Evolutionary conservation across 2,888 invertebrate species (phyloP).

Genomic region (Andrena camellia): DNA sequence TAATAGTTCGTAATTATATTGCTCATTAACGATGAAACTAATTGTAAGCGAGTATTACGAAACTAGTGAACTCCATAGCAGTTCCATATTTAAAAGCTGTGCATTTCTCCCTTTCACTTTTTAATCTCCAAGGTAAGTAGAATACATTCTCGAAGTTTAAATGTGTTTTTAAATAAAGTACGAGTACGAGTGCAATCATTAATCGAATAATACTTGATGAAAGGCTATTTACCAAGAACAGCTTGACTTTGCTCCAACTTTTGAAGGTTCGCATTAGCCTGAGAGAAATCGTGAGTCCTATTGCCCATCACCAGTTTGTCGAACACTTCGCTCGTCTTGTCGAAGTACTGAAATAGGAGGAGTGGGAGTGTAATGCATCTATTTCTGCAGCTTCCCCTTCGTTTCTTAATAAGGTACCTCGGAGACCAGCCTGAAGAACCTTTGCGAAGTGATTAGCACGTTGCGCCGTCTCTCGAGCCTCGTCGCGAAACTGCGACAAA

Average conservation of each 20-base stretch:
- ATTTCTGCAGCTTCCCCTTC: background rate
- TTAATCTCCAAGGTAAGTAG: no score
- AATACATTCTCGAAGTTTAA: no score
- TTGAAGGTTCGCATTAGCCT: constrained; percentile 87
- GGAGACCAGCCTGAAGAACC: constrained; percentile 91
- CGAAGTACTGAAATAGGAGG: constrained; percentile 86
- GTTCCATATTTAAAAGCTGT: no score
- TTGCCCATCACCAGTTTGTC: constrained; percentile 89
- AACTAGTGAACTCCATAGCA: no score
- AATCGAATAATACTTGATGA: background rate
- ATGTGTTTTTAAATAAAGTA: no score
- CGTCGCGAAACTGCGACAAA: constrained; percentile 91
- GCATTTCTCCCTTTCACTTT: no score
- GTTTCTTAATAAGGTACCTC: constrained; percentile 85
- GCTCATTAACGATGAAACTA: no score
- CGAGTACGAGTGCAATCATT: no score
- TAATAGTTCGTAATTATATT: no score
- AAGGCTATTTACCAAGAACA: constrained; percentile 86
- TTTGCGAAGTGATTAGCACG: constrained; percentile 90
- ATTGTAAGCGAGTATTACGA: no score
- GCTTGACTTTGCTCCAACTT: constrained; percentile 88
- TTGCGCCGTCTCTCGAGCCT: constrained; percentile 91
- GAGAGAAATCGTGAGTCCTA: constrained; percentile 87
- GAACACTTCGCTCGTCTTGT: constrained; percentile 89
- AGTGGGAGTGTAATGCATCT: background rate